A percentile compares a stretch with the other conserved stretches of the same genome.
phyloP scores from a whole-genome alignment of 2,113 vertebrate genomes.

The Pygoscelis adeliae region DNA sequence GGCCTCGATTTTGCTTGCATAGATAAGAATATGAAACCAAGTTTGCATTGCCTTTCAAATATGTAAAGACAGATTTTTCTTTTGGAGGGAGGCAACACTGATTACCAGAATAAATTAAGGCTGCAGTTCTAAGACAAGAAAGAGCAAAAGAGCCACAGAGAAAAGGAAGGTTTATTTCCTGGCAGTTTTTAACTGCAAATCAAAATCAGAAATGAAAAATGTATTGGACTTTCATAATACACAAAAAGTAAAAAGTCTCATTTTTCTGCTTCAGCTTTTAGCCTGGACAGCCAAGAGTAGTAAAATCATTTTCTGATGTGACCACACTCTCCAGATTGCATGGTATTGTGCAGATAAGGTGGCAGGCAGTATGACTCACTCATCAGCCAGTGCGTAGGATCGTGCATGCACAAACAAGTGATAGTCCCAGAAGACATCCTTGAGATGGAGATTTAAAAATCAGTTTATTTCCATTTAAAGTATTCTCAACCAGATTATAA shows the following conservation, averaged over 20 bases:
- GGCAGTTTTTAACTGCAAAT: background rate
- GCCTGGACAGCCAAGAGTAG: background rate
- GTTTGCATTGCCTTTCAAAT: background rate
- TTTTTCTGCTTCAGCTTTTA: background rate
- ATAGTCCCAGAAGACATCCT: background rate
- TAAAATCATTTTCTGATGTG: background rate
- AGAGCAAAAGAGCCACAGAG: background rate
- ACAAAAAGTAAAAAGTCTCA: background rate
- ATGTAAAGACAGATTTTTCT: background rate
- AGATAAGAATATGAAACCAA: background rate
- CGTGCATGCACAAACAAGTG: conserved; percentile 6
- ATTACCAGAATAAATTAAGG: background rate
- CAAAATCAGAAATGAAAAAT: background rate
- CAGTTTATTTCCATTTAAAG: conserved; percentile 24
- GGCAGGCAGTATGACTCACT: conserved; percentile 48
- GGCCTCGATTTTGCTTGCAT: background rate
- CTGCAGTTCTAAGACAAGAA: background rate
- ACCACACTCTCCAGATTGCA: background rate
- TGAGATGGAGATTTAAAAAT: conserved; percentile 13
- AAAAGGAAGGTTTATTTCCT: background rate
- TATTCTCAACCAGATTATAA: conserved; percentile 11
- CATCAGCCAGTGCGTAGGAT: conserved; percentile 30
- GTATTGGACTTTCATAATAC: background rate
- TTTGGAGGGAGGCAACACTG: background rate
- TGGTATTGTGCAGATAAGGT: background rate